Evolutionary conservation across 2,113 vertebrate genomes (phyloP).

Genomic region (Pimephales promelas): DNA sequence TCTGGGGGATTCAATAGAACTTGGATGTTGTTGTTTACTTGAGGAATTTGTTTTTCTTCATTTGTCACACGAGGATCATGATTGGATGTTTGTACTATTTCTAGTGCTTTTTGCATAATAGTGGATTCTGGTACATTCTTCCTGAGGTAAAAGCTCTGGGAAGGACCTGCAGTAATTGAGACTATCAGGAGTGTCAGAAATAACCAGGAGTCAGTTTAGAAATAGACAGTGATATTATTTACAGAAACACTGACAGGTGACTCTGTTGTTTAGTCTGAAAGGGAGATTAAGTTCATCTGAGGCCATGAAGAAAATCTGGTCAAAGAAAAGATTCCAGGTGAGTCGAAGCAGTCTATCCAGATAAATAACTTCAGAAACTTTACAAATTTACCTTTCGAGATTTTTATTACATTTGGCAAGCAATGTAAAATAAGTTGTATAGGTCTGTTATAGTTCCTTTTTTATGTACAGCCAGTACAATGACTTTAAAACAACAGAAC

Average conservation of each 20-base stretch:
- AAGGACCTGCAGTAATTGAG: background rate
- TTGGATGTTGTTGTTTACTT: slow-evolving; percentile 16
- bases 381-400: background rate
- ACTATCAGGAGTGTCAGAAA: background rate
- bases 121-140: slow-evolving; percentile 4
- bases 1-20: background rate
- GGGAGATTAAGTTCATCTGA: slow-evolving; percentile 31
- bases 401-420: background rate
- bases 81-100: background rate
- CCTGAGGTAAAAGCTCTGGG: background rate
- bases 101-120: background rate
- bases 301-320: slow-evolving; percentile 98
- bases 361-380: background rate
- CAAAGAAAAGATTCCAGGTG: slow-evolving; percentile 97
- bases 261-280: slow-evolving; percentile 3
- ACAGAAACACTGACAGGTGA: background rate
- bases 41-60: background rate
- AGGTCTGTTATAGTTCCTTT: background rate
- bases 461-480: background rate
- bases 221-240: background rate
- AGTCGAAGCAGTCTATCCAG: slow-evolving; percentile 59
- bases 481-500: background rate
- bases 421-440: background rate
- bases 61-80: slow-evolving; percentile 17
- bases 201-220: background rate